Conservation (phyloP, 1,140 invertebrate species). For the Babylonia areolata region DNA sequence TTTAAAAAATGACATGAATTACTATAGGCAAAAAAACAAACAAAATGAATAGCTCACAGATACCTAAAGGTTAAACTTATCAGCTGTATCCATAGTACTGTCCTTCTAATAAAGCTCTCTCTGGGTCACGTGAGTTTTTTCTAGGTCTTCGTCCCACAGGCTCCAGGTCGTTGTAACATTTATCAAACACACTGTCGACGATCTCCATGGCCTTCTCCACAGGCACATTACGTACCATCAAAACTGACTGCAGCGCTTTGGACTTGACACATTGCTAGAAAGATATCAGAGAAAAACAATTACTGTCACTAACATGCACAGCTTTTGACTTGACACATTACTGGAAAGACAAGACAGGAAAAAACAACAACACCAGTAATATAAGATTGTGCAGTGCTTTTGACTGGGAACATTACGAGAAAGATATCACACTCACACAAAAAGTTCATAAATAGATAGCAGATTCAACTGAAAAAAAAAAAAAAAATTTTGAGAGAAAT, state of each 20-base stretch:
- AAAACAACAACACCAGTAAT: too few relatives aligned
- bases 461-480: too few relatives aligned
- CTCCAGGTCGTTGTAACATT: conserved; percentile 95
- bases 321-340: not conserved
- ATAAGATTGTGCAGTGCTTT: too few relatives aligned
- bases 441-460: too few relatives aligned
- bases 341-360: too few relatives aligned
- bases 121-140: conserved; percentile 52
- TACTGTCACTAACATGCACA: not conserved
- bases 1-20: too few relatives aligned
- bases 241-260: conserved; percentile 89
- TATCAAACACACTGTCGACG: conserved; percentile 92
- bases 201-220: conserved; percentile 84
- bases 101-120: conserved; percentile 59
- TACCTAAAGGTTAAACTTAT: not conserved
- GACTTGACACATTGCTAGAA: conserved; percentile 91
- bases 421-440: too few relatives aligned
- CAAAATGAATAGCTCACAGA: too few relatives aligned
- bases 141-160: conserved; percentile 85
- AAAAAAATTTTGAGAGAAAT: not conserved
- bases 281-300: conserved; percentile 19
- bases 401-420: too few relatives aligned
- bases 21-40: too few relatives aligned
- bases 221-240: conserved; percentile 86
- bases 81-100: conserved; percentile 61